A percentile compares a stretch with the other conserved stretches of the same genome.
Conservation (phyloP, 2,888 invertebrate genomes). For the Apotomis capreana region DNA sequence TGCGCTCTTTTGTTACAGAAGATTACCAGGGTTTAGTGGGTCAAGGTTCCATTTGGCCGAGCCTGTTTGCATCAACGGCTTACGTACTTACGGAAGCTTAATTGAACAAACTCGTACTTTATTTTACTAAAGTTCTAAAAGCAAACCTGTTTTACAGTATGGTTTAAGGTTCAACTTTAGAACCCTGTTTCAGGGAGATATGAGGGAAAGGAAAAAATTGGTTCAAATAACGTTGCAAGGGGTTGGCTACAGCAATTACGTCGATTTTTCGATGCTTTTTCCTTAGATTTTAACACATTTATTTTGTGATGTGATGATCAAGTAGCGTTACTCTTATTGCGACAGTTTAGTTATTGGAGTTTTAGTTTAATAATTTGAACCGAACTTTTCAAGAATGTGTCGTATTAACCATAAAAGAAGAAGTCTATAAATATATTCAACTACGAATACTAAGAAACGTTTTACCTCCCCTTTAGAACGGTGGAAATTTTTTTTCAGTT, state of each 20-base stretch:
- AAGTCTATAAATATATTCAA: no score
- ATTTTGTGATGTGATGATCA: no score
- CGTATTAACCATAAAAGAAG: no score
- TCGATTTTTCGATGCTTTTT: constrained; percentile 2
- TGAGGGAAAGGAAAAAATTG: neutral
- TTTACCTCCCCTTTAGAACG: no score
- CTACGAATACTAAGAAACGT: no score
- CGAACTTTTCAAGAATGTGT: no score
- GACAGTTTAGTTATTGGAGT: no score
- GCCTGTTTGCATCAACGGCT: constrained; percentile 40
- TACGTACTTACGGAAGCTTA: constrained; percentile 14
- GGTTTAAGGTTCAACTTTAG: neutral
- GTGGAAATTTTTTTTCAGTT: no score
- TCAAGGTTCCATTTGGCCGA: constrained; percentile 58
- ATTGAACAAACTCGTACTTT: neutral
- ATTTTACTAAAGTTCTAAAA: neutral
- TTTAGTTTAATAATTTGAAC: no score
- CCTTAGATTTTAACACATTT: neutral
- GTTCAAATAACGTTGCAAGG: neutral
- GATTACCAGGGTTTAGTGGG: constrained; percentile 60
- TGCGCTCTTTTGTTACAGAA: neutral
- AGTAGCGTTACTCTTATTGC: no score
- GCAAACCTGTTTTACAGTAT: neutral
- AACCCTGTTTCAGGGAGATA: no score
- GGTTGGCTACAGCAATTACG: constrained; percentile 17